Evolutionary conservation across 1,140 invertebrate genomes (phyloP).

Genomic region (Meloidogyne chitwoodi): DNA sequence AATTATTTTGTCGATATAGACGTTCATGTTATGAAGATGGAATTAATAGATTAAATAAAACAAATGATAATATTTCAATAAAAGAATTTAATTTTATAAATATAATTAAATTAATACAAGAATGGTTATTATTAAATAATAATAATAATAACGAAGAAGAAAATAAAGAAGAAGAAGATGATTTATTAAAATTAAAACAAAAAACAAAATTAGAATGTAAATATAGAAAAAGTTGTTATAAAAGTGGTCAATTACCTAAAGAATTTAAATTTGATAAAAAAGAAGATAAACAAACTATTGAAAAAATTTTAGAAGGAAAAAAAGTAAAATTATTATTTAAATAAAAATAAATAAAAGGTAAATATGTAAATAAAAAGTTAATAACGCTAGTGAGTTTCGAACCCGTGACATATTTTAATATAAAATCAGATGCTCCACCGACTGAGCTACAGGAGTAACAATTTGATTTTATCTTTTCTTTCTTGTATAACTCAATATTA

Average conservation of each 20-base stretch:
- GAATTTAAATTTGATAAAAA: background rate
- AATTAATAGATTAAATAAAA: background rate
- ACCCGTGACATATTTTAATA: too few species aligned
- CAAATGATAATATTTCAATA: background rate
- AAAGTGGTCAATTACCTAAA: constrained; percentile 21
- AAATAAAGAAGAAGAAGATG: background rate
- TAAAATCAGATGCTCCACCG: too few species aligned
- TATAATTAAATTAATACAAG: background rate
- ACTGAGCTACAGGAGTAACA: too few species aligned
- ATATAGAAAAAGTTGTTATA: constrained; percentile 34
- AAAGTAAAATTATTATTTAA: background rate
- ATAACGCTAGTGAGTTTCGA: too few species aligned
- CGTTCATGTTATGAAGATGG: constrained; percentile 5
- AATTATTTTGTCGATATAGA: constrained; percentile 14
- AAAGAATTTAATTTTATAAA: background rate
- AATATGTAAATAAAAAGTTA: too few species aligned
- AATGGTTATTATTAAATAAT: background rate
- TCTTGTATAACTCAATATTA: too few species aligned
- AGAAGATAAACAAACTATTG: background rate
- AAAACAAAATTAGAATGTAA: constrained; percentile 25
- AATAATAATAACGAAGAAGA: background rate
- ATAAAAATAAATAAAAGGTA: background rate
- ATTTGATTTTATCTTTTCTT: too few species aligned
- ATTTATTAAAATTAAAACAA: background rate
- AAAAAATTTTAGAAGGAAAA: constrained; percentile 6